A percentile compares a stretch with the other conserved stretches of the same genome.
Evolutionary conservation across 2,113 vertebrate genomes (phyloP).

Genomic region (Spheniscus mendiculus): DNA sequence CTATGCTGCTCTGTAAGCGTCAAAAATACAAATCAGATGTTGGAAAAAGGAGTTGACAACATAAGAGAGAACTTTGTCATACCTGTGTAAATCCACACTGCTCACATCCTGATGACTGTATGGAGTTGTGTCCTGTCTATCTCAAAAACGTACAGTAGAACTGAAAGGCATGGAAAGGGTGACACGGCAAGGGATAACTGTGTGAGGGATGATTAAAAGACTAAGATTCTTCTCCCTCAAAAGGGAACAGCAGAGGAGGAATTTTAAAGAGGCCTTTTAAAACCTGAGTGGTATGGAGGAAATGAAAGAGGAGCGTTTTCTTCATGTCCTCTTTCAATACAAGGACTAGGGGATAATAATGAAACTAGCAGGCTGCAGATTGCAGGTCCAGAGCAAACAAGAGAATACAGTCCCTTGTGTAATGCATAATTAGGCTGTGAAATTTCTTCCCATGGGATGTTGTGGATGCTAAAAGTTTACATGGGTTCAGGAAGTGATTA

Average conservation of each 20-base stretch:
- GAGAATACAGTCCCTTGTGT: not conserved
- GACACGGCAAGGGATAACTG: not conserved
- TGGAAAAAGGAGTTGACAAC: not conserved
- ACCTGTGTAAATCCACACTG: not conserved
- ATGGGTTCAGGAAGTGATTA: not conserved
- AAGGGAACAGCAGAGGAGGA: conserved; percentile 1
- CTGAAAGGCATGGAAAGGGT: not conserved
- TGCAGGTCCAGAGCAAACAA: not conserved
- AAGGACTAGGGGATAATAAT: not conserved
- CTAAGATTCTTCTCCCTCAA: not conserved
- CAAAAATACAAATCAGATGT: not conserved
- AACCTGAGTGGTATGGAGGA: not conserved
- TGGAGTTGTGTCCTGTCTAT: not conserved
- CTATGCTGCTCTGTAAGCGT: not conserved
- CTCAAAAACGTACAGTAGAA: not conserved
- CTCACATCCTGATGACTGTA: not conserved
- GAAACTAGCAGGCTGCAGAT: not conserved
- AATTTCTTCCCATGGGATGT: not conserved
- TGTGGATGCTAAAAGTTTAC: not conserved
- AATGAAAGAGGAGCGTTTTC: not conserved
- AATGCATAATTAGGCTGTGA: not conserved
- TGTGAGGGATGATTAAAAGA: not conserved
- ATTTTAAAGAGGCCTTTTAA: conserved; percentile 20
- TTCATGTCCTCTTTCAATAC: not conserved
- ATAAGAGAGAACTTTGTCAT: not conserved